Base-by-base conservation (phyloP, 2,888 invertebrate genomes). In the Meta bourneti region DNA sequence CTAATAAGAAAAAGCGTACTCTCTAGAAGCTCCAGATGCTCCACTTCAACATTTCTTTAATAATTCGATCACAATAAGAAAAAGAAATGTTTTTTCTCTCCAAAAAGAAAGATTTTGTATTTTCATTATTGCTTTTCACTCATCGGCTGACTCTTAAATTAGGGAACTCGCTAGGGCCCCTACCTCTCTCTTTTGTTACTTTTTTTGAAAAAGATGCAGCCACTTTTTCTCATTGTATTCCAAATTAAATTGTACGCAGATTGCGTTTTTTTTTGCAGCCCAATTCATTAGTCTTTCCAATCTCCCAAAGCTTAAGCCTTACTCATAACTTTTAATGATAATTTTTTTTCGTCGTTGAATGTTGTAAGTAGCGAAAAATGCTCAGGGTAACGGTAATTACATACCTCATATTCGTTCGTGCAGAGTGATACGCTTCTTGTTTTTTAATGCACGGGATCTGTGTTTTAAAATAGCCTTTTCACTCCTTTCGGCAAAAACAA, bases 61-160 rank as follows among this genome's bases (percentile, higher is more conserved):
- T 75, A 51, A 61, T 52, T 84, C 74, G 52, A 84, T 75, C 54
- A 75, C 75, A 75, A 75, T 20, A 61, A 48, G 5, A 54, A 34
- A 51, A 51, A 71, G 6, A 75, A 75, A 61, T 20, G 20, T 48
- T 20, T n/a, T 49, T 49, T 81, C 6, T 16, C 16, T 75, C 48
- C 48, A 9, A 9, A n/a, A 49, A 71, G 72, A 51, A 82, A 20
- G n/a, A 19, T 34, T 69, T 84, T 75, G 54, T 20, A 49, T 51
- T 51, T 54, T 61, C 54, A 75, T 84, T 84, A 84, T 84, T 84
- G 19, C 82, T 69, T 84, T 83, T 78, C 52, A 52, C 19, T 52
- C 34, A 34, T 48, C 61, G 61, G 16, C 11, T 11, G 16, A 61
- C 61, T 16, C 11, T 9, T 9, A 16, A 61, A 61, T 34, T 34